phyloP scores from a whole-genome alignment of 2,888 invertebrate genomes.

The Norana najaformis region DNA sequence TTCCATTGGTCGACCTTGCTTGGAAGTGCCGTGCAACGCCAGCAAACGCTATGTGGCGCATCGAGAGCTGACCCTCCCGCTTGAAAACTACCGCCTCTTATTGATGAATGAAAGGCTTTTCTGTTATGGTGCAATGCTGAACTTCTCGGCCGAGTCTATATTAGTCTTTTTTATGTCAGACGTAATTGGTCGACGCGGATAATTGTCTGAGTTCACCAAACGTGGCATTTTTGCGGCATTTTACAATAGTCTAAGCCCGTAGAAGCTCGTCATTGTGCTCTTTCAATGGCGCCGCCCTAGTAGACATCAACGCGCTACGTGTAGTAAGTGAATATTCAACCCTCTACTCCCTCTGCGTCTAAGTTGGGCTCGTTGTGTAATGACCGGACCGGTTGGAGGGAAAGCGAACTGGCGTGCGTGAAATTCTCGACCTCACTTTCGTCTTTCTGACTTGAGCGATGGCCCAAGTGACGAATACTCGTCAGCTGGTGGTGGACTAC shows the following conservation, averaged over 20 bases:
- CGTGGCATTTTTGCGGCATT: not conserved
- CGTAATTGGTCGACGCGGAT: not conserved
- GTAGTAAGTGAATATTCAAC: not conserved
- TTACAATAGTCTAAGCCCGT: not conserved
- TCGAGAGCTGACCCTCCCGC: not conserved
- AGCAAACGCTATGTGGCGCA: not conserved
- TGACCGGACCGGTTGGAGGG: not conserved
- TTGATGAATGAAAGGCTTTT: not conserved
- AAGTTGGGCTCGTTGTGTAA: not conserved
- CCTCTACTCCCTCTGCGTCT: not conserved
- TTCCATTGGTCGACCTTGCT: not conserved
- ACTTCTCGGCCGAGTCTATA: not conserved
- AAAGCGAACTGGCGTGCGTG: not conserved
- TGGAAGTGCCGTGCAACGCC: not conserved
- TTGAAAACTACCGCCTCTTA: not conserved
- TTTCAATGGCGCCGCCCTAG: not conserved
- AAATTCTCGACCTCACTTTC: not conserved
- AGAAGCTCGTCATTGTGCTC: not conserved
- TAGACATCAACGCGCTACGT: not conserved
- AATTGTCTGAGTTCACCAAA: not conserved
- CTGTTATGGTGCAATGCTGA: not conserved
- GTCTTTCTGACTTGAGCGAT: not conserved
- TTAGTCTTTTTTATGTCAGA: not conserved
- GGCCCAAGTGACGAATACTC: not conserved
- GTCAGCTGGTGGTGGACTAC: constrained; percentile 43